These are phyloP conservation scores for Crotalus viridis DNA, from an alignment of 2,113 vertebrate genomes.

Conservation along the genomic window DNA sequence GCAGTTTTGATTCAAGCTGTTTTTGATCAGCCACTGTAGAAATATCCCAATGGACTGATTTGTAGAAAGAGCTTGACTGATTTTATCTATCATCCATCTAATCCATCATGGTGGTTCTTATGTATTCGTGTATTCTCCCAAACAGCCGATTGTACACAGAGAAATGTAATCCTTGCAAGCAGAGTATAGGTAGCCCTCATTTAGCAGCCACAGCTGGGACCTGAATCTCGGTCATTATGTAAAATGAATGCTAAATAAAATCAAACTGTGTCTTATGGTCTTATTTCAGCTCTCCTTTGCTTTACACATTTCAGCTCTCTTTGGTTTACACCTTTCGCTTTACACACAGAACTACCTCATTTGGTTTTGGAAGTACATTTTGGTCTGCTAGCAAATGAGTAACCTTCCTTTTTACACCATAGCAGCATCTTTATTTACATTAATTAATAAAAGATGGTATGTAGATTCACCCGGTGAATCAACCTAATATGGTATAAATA, in stretches of 20 bases:
- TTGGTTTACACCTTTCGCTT: not conserved
- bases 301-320: not conserved
- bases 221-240: not conserved
- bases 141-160: not conserved
- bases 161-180: not conserved
- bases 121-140: not conserved
- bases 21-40: not conserved
- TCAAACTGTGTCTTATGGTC: not conserved
- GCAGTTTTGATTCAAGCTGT: not conserved
- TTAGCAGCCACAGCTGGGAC: not conserved
- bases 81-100: not conserved
- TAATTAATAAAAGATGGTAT: not conserved
- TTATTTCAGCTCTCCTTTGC: too few relatives aligned
- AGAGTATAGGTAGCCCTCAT: not conserved
- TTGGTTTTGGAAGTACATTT: not conserved
- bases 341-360: not conserved
- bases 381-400: not conserved
- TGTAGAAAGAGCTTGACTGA: not conserved
- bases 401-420: not conserved
- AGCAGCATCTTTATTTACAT: not conserved
- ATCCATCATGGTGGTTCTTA: not conserved
- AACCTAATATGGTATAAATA: not conserved
- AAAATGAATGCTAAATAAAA: not conserved
- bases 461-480: not conserved
- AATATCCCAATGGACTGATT: not conserved